Percentiles rank a stretch among this genome's conserved stretches.
Evolutionary conservation across 1,140 invertebrate species (phyloP).

Genomic region (Pseudomyrmex dendroicus): DNA sequence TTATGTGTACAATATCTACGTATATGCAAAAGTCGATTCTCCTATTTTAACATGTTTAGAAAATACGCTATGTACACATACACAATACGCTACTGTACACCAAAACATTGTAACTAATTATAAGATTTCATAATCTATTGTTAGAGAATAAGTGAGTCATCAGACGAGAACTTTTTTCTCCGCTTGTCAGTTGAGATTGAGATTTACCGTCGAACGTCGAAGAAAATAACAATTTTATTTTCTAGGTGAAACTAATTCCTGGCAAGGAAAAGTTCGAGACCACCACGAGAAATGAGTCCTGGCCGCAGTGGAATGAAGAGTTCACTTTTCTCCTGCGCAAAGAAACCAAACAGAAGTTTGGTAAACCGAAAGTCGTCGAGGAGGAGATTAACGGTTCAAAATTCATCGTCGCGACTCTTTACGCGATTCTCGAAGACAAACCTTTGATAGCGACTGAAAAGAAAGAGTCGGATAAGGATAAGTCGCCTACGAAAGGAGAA

Average conservation of each 20-base stretch:
- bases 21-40: conserved; percentile 4
- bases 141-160: neutral
- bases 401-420: conserved; percentile 90
- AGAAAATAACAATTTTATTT: conserved; percentile 65
- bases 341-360: conserved; percentile 84
- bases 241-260: conserved; percentile 90
- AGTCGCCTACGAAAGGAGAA: conserved; percentile 69
- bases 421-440: conserved; percentile 89
- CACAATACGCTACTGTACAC: too few relatives aligned
- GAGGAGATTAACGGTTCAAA: conserved; percentile 87
- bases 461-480: conserved; percentile 83
- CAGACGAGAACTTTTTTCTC: too few relatives aligned
- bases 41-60: neutral
- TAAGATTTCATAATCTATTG: neutral
- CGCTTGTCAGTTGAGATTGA: neutral
- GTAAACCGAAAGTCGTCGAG: conserved; percentile 82
- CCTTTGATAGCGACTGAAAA: conserved; percentile 84
- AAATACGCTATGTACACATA: neutral
- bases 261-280: conserved; percentile 91
- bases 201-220: neutral
- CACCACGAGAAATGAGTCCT: conserved; percentile 89
- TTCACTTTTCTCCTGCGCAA: conserved; percentile 88
- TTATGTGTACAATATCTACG: neutral
- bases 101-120: neutral
- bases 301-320: conserved; percentile 92